Evolutionary conservation across 2,113 vertebrate genomes (phyloP), one percentile per base, ranked within the genome.

Genomic region (Salminus brasiliensis): DNA sequence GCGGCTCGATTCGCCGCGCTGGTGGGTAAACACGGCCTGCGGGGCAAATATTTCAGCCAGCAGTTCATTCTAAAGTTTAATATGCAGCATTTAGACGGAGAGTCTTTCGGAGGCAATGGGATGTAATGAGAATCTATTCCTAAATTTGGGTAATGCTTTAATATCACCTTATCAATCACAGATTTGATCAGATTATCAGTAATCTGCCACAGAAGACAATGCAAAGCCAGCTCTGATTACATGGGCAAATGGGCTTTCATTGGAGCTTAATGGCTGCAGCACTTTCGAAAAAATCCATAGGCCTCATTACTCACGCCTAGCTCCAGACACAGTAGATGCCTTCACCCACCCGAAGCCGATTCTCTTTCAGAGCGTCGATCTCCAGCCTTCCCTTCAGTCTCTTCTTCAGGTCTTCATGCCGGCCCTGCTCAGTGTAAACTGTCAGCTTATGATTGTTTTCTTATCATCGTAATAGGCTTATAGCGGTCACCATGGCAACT

Each of bases 401-500:
- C 62, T 53, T 62, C 25, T 68, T 21, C 1, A 52, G 52, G 72
- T 52, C 43, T 32, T 74, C 70, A 47, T 39, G 55, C 45, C 9
- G 45, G 27, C 52, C n/a, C 34, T 62, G 30, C 60, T 62, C 66
- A 27, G 29, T 79, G 45, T 65, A 43, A 77, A 41, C 36, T 62
- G 69, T 73, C 75, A 62, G 43, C 32, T 27, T 60, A 55, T 80
- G 71, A 76, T 80, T 25, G 16, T 74, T 72, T 69, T 79, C 68
- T 80, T 76, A 62, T 85, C 39, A 57, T 62, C 25, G 29, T 77
- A 82, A 85, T 90, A 99, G 97, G 97, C 96, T 81, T 98, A 97
- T 94, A 94, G 90, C 93, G 93, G 93, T 91, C 95, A 96, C 92
- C 92, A 92, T 89, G 94, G 94, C 92, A 98, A 98, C 94, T 99